Base-by-base conservation (phyloP, 2,797 vertebrate genomes). In the Phyllotis vaccarum region DNA sequence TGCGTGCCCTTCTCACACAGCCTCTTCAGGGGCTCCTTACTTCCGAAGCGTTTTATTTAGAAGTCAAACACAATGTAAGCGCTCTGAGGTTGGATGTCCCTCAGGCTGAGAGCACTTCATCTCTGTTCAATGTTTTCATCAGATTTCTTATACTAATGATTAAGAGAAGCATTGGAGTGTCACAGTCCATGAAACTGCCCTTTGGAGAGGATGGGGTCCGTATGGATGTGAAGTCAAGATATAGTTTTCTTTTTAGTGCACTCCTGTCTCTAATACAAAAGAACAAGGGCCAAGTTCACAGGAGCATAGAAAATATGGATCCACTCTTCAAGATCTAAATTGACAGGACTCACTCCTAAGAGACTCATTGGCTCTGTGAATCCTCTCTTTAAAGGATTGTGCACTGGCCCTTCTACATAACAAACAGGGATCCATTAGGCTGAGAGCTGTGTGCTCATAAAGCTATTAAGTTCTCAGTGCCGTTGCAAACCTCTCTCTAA, bases 11-110 rank as follows among this genome's bases (percentile, higher is more conserved):
- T 81, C 89, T 29, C 17, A 9, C 2, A 14, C 40, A 90, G 72
- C 52, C 81, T 96, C 88, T 89, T 81, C 27, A 66, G 82, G 86
- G 90, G 46, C 64, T 68, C 58, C 76, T 78, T 11, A 29, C 34
- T 93, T 89, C 74, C 94, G 95, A 93, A 86, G 81, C n/a, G 68
- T 90, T 88, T 91, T 78, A 91, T 88, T 91, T 95, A 89, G 86
- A 96, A 96, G 91, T 92, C 95, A 93, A 86, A 94, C 86, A 68
- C 62, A 52, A 68, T n/a, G 31, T 81, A 78, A 90, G 64, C 66
- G 68, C 94, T 91, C 56, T 56, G 68, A 93, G 64, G 74, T 89
- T 86, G 49, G 46, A 37, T 86, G 31, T 37, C 37, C 11, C 89
- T 43, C 81, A 72, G 75, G 82, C 91, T 93, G 79, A 91, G 46